A percentile compares a stretch with the other conserved stretches of the same genome.
These are phyloP conservation scores for Creontiades dilutus DNA, from an alignment of 2,888 invertebrate species.

Conservation along the genomic window DNA sequence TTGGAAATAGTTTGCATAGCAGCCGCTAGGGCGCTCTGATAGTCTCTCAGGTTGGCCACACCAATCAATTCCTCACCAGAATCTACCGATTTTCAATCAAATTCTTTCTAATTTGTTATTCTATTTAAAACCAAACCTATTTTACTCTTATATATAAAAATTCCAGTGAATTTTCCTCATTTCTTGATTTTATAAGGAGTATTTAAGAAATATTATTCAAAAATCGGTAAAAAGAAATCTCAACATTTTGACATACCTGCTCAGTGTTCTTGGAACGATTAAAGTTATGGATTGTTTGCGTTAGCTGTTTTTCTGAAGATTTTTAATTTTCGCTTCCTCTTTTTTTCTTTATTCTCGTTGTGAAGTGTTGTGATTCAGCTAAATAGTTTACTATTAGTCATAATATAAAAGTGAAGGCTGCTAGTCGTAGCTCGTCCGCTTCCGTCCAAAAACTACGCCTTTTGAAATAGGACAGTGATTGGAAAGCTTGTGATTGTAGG, in stretches of 20 bases:
- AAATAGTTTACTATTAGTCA: constrained; percentile 9
- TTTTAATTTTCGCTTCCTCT: not conserved
- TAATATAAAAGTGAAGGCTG: not conserved
- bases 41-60: not conserved
- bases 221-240: constrained; percentile 9
- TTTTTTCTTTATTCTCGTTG: constrained; percentile 26
- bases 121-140: not conserved
- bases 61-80: not conserved
- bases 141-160: not conserved
- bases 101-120: not conserved
- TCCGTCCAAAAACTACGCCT: constrained; percentile 50
- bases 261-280: constrained; percentile 54
- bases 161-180: not conserved
- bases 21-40: not conserved
- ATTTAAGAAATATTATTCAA: constrained; percentile 24
- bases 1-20: not conserved
- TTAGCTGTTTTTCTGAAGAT: constrained; percentile 53
- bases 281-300: constrained; percentile 64
- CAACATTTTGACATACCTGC: not conserved
- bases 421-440: not conserved
- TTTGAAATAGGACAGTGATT: constrained; percentile 40
- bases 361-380: constrained; percentile 59
- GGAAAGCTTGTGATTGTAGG: constrained; percentile 25
- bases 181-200: not conserved
- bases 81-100: not conserved